Conservation (phyloP, 2,797 vertebrate genomes). For the Potorous gilbertii region DNA sequence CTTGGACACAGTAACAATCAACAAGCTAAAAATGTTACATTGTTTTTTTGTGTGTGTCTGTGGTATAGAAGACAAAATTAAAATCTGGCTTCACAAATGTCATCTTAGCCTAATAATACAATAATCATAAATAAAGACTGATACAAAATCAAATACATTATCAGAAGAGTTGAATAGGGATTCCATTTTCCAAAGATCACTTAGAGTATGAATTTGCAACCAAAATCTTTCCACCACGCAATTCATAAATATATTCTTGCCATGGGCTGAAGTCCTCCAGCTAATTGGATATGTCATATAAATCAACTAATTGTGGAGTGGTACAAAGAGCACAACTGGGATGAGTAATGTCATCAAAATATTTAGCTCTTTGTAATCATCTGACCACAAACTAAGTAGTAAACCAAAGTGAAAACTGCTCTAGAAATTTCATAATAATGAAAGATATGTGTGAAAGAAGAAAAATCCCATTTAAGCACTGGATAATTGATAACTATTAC, state of each 20-base stretch:
- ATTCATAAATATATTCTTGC: conserved; percentile 41
- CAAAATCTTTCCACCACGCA: conserved; percentile 9
- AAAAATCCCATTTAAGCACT: background rate
- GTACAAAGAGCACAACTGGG: conserved; percentile 25
- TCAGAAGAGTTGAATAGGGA: conserved; percentile 34
- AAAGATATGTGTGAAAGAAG: conserved; percentile 28
- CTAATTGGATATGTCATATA: conserved; percentile 20
- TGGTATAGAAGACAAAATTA: background rate
- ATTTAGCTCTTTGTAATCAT: background rate
- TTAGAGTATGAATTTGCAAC: conserved; percentile 11
- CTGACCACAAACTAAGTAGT: conserved; percentile 43
- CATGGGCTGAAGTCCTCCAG: conserved; percentile 12
- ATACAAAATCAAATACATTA: conserved; percentile 42
- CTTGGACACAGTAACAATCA: background rate
- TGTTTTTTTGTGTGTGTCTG: background rate
- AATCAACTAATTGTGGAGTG: background rate
- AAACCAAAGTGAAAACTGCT: conserved; percentile 47
- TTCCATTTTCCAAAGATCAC: conserved; percentile 26
- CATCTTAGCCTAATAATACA: conserved; percentile 27
- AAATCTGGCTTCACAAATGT: conserved; percentile 31
- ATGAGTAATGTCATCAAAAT: conserved; percentile 51
- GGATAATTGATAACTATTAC: background rate
- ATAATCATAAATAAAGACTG: background rate
- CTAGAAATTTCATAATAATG: conserved; percentile 43
- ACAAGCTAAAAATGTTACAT: conserved; percentile 8